These are phyloP conservation scores for Zaprionus tsacasi DNA, from an alignment of 1,140 invertebrate species.

Conservation along the genomic window DNA sequence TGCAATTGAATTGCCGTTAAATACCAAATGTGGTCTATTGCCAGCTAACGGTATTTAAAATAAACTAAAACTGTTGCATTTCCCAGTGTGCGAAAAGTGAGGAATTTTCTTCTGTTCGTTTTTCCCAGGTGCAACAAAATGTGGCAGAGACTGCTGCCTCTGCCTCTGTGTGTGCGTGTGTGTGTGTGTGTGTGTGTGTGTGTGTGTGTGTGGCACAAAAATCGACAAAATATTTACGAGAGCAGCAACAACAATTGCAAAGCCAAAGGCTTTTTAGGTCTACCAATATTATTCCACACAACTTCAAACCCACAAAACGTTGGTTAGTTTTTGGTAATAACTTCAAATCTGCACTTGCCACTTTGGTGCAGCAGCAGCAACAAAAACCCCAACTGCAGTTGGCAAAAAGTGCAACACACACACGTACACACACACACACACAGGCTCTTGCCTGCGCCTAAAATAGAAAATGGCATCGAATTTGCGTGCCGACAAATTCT, in stretches of 20 bases:
- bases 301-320: constrained; percentile 84
- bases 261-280: constrained; percentile 77
- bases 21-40: constrained; percentile 2
- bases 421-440: constrained; percentile 13
- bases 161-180: neutral
- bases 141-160: neutral
- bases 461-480: constrained; percentile 67
- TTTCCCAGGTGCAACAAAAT: neutral
- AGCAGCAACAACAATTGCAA: constrained; percentile 61
- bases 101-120: constrained; percentile 8
- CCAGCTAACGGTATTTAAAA: constrained; percentile 5
- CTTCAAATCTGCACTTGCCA: constrained; percentile 84
- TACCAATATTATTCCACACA: constrained; percentile 84
- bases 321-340: constrained; percentile 84
- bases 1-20: constrained; percentile 11
- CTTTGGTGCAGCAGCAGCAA: constrained; percentile 60
- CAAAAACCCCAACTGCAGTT: constrained; percentile 41
- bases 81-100: neutral
- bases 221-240: constrained; percentile 69
- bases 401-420: constrained; percentile 52
- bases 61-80: constrained; percentile 5
- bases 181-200: constrained; percentile 28
- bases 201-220: constrained; percentile 26
- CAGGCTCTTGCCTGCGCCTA: constrained; percentile 32
- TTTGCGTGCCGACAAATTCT: constrained; percentile 50